phyloP scores from a whole-genome alignment of 2,888 invertebrate genomes.

The Patella pellucida region DNA sequence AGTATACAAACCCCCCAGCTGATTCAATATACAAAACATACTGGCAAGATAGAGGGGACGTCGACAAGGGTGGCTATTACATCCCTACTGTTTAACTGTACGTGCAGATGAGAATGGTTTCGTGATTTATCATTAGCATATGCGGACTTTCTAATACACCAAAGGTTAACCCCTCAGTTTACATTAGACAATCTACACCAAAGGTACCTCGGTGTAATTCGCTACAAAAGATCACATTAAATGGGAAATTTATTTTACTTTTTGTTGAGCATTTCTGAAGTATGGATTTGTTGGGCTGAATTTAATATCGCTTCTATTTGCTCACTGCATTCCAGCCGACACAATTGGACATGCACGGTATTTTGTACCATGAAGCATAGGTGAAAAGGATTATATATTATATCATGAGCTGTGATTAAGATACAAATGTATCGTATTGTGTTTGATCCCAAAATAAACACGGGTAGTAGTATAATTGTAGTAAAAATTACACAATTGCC shows the following conservation, averaged over 20 bases:
- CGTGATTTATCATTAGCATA: constrained; percentile 6
- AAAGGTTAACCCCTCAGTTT: constrained; percentile 10
- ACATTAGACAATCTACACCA: background rate
- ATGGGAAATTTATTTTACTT: background rate
- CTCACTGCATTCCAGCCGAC: too few relatives aligned
- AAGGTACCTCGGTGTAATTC: constrained; percentile 6
- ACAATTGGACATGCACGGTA: too few relatives aligned
- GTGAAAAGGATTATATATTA: too few relatives aligned
- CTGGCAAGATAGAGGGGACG: constrained; percentile 5
- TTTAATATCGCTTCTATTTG: too few relatives aligned
- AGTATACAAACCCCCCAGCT: background rate
- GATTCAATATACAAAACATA: constrained; percentile 11
- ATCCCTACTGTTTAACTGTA: constrained; percentile 7
- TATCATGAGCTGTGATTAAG: too few relatives aligned
- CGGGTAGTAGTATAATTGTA: too few relatives aligned
- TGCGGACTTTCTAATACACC: constrained; percentile 7
- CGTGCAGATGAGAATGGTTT: background rate
- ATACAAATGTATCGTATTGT: too few relatives aligned
- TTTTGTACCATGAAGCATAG: too few relatives aligned
- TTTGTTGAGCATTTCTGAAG: background rate
- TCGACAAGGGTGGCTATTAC: constrained; percentile 9
- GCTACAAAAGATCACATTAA: constrained; percentile 4
- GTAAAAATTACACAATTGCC: too few relatives aligned
- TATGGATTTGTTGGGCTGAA: background rate
- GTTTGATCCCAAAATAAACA: too few relatives aligned